phyloP scores from a whole-genome alignment of 2,113 vertebrate species.

The Cololabis saira region DNA sequence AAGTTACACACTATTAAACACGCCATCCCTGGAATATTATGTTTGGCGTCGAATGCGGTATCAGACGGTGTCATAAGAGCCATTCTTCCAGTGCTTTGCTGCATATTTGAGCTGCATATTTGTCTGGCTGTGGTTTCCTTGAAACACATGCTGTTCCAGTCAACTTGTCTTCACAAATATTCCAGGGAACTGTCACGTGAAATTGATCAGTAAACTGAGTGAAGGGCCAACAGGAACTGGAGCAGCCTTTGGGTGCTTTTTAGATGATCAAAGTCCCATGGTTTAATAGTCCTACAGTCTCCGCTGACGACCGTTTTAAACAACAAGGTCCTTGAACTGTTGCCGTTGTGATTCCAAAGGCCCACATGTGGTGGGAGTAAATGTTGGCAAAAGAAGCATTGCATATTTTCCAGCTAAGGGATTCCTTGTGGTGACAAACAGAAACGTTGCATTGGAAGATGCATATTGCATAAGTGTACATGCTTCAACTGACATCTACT shows the following conservation, averaged over 20 bases:
- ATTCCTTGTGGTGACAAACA: not conserved
- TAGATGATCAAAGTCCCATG: constrained; percentile 36
- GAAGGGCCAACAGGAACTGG: constrained; percentile 37
- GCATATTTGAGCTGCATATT: constrained; percentile 1
- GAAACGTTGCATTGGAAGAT: constrained; percentile 1
- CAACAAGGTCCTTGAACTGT: not conserved
- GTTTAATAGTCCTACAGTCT: constrained; percentile 31
- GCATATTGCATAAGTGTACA: not conserved
- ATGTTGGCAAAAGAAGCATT: not conserved
- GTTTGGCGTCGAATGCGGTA: not conserved
- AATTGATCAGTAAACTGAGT: constrained; percentile 21
- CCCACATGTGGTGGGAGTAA: not conserved
- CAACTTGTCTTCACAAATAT: constrained; percentile 44
- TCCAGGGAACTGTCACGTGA: constrained; percentile 45
- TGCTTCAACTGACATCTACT: too few relatives aligned
- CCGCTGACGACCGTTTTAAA: constrained; percentile 1
- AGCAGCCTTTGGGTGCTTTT: constrained; percentile 27
- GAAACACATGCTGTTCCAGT: constrained; percentile 23
- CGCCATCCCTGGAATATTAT: not conserved
- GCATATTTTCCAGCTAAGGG: not conserved
- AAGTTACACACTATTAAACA: not conserved
- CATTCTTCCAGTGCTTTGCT: not conserved
- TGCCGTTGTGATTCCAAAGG: constrained; percentile 15
- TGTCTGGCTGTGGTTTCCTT: constrained; percentile 35
- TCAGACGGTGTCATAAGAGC: constrained; percentile 7